These are phyloP conservation scores for Pseudotriccus pelzelni DNA, from an alignment of 2,797 vertebrate species.

Conservation along the genomic window DNA sequence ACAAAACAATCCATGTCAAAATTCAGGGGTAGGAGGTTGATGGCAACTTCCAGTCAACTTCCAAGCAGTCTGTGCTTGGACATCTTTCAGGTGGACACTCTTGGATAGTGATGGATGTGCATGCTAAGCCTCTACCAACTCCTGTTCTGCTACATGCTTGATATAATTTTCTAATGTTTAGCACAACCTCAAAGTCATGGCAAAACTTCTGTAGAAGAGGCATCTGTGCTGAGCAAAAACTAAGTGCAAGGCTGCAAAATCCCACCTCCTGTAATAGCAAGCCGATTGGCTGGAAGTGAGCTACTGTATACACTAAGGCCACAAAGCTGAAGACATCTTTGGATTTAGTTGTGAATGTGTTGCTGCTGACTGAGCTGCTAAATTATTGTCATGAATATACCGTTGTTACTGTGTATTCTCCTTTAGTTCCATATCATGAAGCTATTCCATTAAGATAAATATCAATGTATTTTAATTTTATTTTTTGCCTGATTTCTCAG, in stretches of 20 bases:
- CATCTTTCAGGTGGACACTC: background rate
- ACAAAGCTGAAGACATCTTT: background rate
- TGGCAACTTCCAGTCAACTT: background rate
- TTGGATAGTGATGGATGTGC: background rate
- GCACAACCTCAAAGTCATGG: background rate
- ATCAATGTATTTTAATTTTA: background rate
- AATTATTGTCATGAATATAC: background rate
- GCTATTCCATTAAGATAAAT: background rate
- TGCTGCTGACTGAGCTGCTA: background rate
- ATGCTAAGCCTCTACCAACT: background rate
- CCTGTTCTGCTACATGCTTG: background rate
- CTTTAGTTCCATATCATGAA: background rate
- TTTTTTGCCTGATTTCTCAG: background rate
- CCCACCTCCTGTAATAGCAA: background rate
- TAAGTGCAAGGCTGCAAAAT: background rate
- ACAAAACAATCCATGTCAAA: background rate
- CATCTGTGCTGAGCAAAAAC: background rate
- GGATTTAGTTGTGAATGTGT: background rate
- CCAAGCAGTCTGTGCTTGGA: too few relatives aligned
- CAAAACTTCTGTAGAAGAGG: background rate
- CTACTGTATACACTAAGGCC: fast-evolving
- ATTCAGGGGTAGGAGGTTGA: background rate
- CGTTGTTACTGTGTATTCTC: background rate
- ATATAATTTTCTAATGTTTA: background rate
- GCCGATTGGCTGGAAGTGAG: background rate